Percentiles rank a stretch among this genome's conserved stretches.
Evolutionary conservation across 2,888 invertebrate genomes (phyloP).

Genomic region (Achlya flavicornis): DNA sequence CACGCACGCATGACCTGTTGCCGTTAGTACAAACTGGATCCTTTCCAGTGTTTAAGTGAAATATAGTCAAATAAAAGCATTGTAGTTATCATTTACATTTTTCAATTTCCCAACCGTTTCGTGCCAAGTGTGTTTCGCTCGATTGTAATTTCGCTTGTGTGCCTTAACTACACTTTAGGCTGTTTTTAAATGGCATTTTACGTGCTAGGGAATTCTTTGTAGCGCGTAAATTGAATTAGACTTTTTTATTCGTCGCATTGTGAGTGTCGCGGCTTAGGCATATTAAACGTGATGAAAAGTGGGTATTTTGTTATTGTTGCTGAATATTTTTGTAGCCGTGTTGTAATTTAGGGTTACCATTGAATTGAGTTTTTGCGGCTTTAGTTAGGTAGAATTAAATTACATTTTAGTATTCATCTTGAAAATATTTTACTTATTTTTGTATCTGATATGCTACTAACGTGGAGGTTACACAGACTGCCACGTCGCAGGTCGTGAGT

Average conservation of each 20-base stretch:
- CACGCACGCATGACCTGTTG: conserved; percentile 72
- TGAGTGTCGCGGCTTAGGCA: conserved; percentile 35
- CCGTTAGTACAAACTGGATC: conserved; percentile 58
- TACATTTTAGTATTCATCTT: not conserved
- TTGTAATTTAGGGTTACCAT: conserved; percentile 23
- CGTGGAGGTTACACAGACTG: too few relatives aligned
- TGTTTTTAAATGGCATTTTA: conserved; percentile 39
- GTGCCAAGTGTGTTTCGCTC: conserved; percentile 69
- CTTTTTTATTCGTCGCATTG: conserved; percentile 41
- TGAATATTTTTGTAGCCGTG: conserved; percentile 29
- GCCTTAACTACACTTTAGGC: conserved; percentile 41
- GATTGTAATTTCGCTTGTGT: conserved; percentile 28
- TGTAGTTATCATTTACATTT: conserved; percentile 81
- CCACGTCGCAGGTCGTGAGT: too few relatives aligned
- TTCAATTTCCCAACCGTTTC: conserved; percentile 69
- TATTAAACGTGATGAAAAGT: conserved; percentile 36
- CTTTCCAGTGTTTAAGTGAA: conserved; percentile 73
- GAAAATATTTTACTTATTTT: not conserved
- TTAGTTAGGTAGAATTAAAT: not conserved
- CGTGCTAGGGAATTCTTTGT: conserved; percentile 38
- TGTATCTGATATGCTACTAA: not conserved
- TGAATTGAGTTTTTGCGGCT: not conserved
- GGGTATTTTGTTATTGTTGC: conserved; percentile 39
- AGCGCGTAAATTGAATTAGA: conserved; percentile 44
- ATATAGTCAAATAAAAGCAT: conserved; percentile 75